Base-by-base conservation (phyloP, 2,113 vertebrate genomes). In the Alectura lathami region DNA sequence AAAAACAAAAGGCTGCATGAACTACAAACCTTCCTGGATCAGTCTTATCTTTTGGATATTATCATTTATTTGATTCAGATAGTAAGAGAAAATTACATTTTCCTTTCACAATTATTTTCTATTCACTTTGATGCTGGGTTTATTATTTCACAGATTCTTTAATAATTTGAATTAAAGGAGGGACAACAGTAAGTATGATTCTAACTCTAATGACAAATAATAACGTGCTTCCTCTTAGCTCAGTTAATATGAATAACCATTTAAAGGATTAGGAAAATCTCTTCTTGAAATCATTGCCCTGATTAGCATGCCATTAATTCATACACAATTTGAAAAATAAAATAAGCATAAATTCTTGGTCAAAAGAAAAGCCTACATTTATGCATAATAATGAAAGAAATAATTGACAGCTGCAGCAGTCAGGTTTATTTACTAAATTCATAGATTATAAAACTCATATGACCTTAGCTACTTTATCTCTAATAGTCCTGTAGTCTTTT, bases 261-360 rank as follows among this genome's bases (percentile, higher is more conserved):
- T 95, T 92, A 91, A 93, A 94, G 70, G 24, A 91, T 89, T 95
- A 94, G 30, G 83, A 84, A 91, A 83, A 50, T 73, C 93, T 74
- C 47, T 82, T 92, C 93, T 79, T 78, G 42, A 96, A 97, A 97
- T 73, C 68, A 87, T 95, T 96, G 91, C 47, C 59, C 50, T 88
- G 59, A 91, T 96, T 89, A 96, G 32, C 81, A 91, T 86, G 60
- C 60, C 23, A 94, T 95, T 91, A 75, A 15, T 86, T 91, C 89
- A 68, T 24, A 80, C 9, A 89, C 21, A 88, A 63, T 32, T 89
- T 96, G 57, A 83, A 79, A 91, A 81, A 47, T 82, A 75, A 89
- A 96, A 60, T 51, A 59, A 38, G 24, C 45, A 45, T 74, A 83
- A 88, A 83, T 73, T 13, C 38, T 69, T 78, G 60, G 57, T 77